Evolutionary conservation across 1,140 invertebrate species (phyloP).

Genomic region (Drosophila prosaltans): DNA sequence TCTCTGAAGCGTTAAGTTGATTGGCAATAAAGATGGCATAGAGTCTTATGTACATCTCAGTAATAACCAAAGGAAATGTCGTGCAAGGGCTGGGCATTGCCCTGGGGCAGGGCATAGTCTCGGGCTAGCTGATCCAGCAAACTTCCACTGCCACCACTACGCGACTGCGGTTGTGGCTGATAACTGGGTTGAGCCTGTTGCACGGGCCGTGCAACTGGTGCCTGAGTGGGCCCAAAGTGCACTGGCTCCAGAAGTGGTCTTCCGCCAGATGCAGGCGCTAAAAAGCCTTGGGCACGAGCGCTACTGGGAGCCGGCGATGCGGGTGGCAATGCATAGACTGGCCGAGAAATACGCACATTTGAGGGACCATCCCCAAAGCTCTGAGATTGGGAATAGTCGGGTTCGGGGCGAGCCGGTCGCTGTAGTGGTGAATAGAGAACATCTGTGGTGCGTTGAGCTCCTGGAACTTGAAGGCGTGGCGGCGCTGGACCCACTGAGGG

Average conservation of each 20-base stretch:
- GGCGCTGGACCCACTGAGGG: conserved; percentile 64
- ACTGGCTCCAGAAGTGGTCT: conserved; percentile 69
- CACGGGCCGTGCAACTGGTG: conserved; percentile 59
- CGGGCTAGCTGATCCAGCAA: conserved; percentile 91
- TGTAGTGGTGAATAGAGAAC: conserved; percentile 78
- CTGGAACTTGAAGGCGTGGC: conserved; percentile 79
- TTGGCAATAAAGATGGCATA: conserved; percentile 1
- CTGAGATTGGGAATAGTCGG: conserved; percentile 76
- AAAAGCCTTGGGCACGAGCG: conserved; percentile 72
- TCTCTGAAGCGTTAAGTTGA: conserved; percentile 19
- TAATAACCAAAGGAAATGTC: conserved; percentile 92
- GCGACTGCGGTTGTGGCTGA: conserved; percentile 81
- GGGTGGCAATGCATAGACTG: conserved; percentile 75
- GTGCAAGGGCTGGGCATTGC: conserved; percentile 87
- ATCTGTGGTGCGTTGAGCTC: conserved; percentile 77
- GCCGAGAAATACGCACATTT: conserved; percentile 79
- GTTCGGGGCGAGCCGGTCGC: conserved; percentile 73
- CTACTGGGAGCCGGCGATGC: conserved; percentile 69
- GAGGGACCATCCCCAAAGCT: conserved; percentile 74
- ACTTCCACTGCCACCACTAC: conserved; percentile 84
- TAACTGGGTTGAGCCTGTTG: conserved; percentile 75
- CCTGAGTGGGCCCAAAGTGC: conserved; percentile 67
- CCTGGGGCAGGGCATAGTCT: conserved; percentile 90
- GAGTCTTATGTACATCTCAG: conserved; percentile 72
- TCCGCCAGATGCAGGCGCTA: conserved; percentile 72